Percentiles rank a stretch among this genome's conserved stretches.
Conservation (phyloP, 2,888 invertebrate species). For the Axea sp. region DNA sequence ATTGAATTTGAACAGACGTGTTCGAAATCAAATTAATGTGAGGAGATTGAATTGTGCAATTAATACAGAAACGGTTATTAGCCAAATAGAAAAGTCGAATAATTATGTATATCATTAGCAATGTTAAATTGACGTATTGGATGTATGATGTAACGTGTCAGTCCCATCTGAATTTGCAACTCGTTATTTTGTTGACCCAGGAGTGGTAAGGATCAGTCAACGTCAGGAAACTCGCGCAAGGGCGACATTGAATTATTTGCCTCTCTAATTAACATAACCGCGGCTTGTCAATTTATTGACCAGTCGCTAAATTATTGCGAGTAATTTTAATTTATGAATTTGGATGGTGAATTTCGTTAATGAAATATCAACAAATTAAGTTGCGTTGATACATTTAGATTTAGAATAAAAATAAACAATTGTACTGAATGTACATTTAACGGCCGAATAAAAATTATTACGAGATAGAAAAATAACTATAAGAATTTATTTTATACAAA, state of each 20-base stretch:
- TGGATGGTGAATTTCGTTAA: constrained; percentile 7
- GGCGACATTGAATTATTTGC: constrained; percentile 65
- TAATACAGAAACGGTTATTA: constrained; percentile 43
- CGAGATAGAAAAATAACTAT: too few relatives aligned
- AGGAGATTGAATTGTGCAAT: constrained; percentile 38
- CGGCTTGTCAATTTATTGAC: constrained; percentile 59
- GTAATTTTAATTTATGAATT: constrained; percentile 21
- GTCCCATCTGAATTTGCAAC: constrained; percentile 58
- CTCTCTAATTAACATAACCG: constrained; percentile 64
- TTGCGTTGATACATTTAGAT: too few relatives aligned
- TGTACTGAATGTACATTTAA: too few relatives aligned
- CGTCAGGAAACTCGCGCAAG: constrained; percentile 55
- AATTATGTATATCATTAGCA: constrained; percentile 50
- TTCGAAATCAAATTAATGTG: constrained; percentile 41
- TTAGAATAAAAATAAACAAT: too few relatives aligned
- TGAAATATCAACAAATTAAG: constrained; percentile 17
- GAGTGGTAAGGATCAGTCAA: constrained; percentile 58
- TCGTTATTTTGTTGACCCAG: constrained; percentile 56
- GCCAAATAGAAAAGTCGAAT: constrained; percentile 40
- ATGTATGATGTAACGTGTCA: constrained; percentile 34
- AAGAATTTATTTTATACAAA: too few relatives aligned
- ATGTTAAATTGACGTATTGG: constrained; percentile 43
- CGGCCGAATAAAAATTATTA: too few relatives aligned
- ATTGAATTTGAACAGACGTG: constrained; percentile 16
- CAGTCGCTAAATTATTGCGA: constrained; percentile 18